Percentiles rank a stretch among this genome's conserved stretches.
phyloP scores from a whole-genome alignment of 2,113 vertebrate species.

The Lophius piscatorius region DNA sequence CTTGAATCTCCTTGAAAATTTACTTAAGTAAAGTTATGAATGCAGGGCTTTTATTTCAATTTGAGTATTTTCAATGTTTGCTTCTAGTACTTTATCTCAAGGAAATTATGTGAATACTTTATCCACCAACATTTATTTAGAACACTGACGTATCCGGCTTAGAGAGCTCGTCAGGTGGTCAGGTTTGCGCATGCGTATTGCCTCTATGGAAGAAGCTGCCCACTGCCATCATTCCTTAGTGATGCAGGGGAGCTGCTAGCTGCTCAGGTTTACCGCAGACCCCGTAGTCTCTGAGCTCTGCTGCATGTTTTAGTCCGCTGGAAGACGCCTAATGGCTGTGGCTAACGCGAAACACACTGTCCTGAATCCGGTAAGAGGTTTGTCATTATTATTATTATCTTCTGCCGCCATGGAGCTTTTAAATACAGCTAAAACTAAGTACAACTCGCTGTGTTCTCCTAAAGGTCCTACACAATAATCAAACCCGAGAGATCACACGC shows the following conservation, averaged over 20 bases:
- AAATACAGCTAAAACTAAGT: background rate
- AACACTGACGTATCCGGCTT: too few species aligned
- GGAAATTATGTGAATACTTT: too few species aligned
- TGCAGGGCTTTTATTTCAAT: too few species aligned
- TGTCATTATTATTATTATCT: background rate
- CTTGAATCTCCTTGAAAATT: too few species aligned
- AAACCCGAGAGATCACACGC: too few species aligned
- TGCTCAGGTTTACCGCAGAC: slow-evolving; percentile 20
- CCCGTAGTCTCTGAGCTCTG: slow-evolving; percentile 4
- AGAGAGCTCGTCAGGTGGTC: slow-evolving; percentile 38
- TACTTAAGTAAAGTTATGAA: too few species aligned
- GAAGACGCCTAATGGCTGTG: slow-evolving; percentile 74
- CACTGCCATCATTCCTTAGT: slow-evolving; percentile 28
- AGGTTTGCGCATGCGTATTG: slow-evolving; percentile 40
- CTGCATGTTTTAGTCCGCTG: slow-evolving; percentile 43
- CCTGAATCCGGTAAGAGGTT: slow-evolving; percentile 78
- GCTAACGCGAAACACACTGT: slow-evolving; percentile 81
- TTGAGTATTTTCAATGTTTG: too few species aligned
- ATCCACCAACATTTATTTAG: too few species aligned
- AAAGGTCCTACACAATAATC: background rate
- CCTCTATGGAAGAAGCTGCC: slow-evolving; percentile 42
- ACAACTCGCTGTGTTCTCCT: background rate
- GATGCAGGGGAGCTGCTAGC: slow-evolving; percentile 20
- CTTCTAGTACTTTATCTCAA: too few species aligned
- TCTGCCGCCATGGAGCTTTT: background rate